A percentile compares a stretch with the other conserved stretches of the same genome.
These are phyloP conservation scores for Henricia sp. DNA, from an alignment of 53 echinoderm and acorn worm genomes.

Conservation along the genomic window DNA sequence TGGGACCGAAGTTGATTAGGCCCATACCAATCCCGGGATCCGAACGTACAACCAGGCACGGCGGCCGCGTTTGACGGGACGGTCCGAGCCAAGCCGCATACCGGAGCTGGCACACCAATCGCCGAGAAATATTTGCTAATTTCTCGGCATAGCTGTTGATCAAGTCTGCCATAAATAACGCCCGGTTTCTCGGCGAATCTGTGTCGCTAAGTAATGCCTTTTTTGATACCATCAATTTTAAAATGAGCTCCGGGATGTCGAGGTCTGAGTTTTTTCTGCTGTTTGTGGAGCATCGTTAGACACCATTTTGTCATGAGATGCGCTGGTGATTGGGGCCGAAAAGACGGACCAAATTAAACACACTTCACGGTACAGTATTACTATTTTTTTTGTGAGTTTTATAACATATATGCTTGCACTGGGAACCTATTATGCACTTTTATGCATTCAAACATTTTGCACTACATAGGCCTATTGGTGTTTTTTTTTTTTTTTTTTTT, in stretches of 20 bases:
- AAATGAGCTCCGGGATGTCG: not conserved
- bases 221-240: constrained; percentile 29
- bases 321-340: too few relatives aligned
- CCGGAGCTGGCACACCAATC: constrained; percentile 50
- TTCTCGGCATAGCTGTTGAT: constrained; percentile 62
- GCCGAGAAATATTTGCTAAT: constrained; percentile 55
- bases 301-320: too few relatives aligned
- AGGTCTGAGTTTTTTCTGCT: not conserved
- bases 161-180: constrained; percentile 47
- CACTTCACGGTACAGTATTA: too few relatives aligned
- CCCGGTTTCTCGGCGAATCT: not conserved
- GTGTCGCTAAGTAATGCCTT: constrained; percentile 31
- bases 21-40: constrained; percentile 24
- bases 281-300: not conserved
- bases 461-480: too few relatives aligned
- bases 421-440: too few relatives aligned
- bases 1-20: constrained; percentile 52
- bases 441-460: too few relatives aligned
- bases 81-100: constrained; percentile 8
- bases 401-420: too few relatives aligned
- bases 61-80: not conserved
- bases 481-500: too few relatives aligned
- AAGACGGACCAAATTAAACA: too few relatives aligned
- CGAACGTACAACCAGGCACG: too few relatives aligned
- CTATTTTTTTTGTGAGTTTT: too few relatives aligned